A percentile compares a stretch with the other conserved stretches of the same genome.
These are phyloP conservation scores for Lerista edwardsae DNA, from an alignment of 2,797 vertebrate species.

Conservation along the genomic window DNA sequence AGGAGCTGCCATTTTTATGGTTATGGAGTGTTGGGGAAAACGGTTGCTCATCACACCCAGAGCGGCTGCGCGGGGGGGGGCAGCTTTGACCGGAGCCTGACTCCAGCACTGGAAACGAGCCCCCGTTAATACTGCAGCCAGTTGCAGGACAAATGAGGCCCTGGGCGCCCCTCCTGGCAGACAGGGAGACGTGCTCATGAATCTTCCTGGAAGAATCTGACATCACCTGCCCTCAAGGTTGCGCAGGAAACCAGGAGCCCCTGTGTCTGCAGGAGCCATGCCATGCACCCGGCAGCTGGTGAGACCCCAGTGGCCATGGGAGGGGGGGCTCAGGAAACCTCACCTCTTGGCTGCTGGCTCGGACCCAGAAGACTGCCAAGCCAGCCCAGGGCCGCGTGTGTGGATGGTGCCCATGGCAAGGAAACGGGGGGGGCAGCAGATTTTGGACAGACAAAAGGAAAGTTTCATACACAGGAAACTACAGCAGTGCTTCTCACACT, in stretches of 20 bases:
- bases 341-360: too few species aligned
- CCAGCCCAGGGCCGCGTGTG: too few species aligned
- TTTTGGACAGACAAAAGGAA: too few species aligned
- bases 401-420: too few species aligned
- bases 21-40: conserved; percentile 10
- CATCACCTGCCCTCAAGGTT: neutral
- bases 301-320: too few species aligned
- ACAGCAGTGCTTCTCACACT: too few species aligned
- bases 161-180: neutral
- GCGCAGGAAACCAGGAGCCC: neutral
- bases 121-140: neutral
- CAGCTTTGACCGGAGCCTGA: neutral
- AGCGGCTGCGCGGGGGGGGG: neutral
- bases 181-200: neutral
- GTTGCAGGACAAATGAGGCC: neutral
- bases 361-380: neutral
- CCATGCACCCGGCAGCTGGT: neutral
- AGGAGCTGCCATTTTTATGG: conserved; percentile 31
- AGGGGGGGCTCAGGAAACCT: neutral
- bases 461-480: too few species aligned
- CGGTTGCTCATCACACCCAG: neutral
- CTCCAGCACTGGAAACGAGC: neutral
- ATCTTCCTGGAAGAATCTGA: neutral
- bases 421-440: too few species aligned
- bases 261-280: neutral